Evolutionary conservation across 2,888 invertebrate species (phyloP).

Genomic region (Atherix ibis): DNA sequence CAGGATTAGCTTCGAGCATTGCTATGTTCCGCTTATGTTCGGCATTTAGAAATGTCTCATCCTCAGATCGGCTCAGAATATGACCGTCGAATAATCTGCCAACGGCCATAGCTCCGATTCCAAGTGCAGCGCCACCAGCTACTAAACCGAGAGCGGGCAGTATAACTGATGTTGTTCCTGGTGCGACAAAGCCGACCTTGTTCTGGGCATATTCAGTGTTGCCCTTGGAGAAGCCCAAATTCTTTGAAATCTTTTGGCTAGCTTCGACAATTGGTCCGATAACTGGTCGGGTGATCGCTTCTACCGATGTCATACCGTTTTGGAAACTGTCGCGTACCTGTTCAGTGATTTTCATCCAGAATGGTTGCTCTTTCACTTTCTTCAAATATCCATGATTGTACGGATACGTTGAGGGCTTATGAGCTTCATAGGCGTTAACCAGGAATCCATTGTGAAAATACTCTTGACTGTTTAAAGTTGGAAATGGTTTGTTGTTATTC

Average conservation of each 20-base stretch:
- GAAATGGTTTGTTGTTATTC: constrained; percentile 17
- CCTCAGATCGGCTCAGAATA: constrained; percentile 18
- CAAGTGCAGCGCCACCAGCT: constrained; percentile 68
- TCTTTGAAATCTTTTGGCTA: constrained; percentile 62
- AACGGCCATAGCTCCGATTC: constrained; percentile 65
- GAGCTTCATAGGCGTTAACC: constrained; percentile 36
- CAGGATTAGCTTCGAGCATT: background rate
- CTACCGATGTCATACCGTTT: constrained; percentile 51
- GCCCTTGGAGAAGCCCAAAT: constrained; percentile 46
- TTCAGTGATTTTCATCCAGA: constrained; percentile 59
- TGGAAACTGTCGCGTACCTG: constrained; percentile 57
- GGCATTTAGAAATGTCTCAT: constrained; percentile 32
- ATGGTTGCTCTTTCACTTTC: constrained; percentile 41
- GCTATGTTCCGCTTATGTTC: constrained; percentile 42
- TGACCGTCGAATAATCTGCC: constrained; percentile 53
- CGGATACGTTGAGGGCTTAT: constrained; percentile 38
- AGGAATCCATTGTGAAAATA: constrained; percentile 31
- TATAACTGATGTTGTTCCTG: constrained; percentile 40
- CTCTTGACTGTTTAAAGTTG: constrained; percentile 23
- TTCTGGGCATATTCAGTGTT: constrained; percentile 38
- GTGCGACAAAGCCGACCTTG: constrained; percentile 44
- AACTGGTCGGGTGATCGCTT: constrained; percentile 35
- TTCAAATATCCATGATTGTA: constrained; percentile 46
- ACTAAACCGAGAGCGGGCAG: constrained; percentile 61
- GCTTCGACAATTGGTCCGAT: constrained; percentile 62